Evolutionary conservation across 2,888 invertebrate species (phyloP).

Genomic region (Brachypterus glaber): DNA sequence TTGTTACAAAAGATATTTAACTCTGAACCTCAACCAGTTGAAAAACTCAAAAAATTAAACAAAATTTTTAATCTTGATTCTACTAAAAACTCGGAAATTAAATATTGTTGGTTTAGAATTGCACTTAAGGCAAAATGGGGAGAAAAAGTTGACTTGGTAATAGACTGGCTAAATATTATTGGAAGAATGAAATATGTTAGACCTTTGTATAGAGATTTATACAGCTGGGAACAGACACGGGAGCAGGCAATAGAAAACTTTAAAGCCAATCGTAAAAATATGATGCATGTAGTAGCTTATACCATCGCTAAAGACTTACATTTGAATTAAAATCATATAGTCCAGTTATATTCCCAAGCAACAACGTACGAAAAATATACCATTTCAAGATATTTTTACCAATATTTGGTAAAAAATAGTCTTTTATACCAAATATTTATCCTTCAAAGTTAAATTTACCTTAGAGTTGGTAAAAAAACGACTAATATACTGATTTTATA

Average conservation of each 20-base stretch:
- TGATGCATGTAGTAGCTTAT: constrained; percentile 77
- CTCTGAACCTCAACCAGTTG: constrained; percentile 42
- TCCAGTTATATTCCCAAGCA: too few relatives aligned
- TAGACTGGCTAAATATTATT: constrained; percentile 71
- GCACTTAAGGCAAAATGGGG: constrained; percentile 65
- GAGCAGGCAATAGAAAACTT: constrained; percentile 63
- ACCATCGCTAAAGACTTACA: constrained; percentile 69
- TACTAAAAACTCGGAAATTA: constrained; percentile 70
- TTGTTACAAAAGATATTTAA: constrained; percentile 60
- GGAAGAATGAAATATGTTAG: constrained; percentile 89
- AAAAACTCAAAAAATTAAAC: constrained; percentile 53
- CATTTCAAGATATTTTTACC: too few relatives aligned
- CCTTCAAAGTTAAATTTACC: too few relatives aligned
- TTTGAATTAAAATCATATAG: too few relatives aligned
- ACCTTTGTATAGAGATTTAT: constrained; percentile 79
- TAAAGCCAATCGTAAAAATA: constrained; percentile 54
- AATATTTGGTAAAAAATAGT: too few relatives aligned
- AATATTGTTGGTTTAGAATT: constrained; percentile 66
- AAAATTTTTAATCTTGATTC: constrained; percentile 53
- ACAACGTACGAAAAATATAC: too few relatives aligned
- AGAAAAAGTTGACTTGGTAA: constrained; percentile 55
- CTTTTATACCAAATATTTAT: too few relatives aligned
- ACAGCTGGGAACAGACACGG: constrained; percentile 65
- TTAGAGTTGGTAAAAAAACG: too few relatives aligned
- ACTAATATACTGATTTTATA: too few relatives aligned